Percentiles rank a stretch among this genome's conserved stretches.
These are phyloP conservation scores for Sebastes nivosus DNA, from an alignment of 2,797 vertebrate species.

Conservation along the genomic window DNA sequence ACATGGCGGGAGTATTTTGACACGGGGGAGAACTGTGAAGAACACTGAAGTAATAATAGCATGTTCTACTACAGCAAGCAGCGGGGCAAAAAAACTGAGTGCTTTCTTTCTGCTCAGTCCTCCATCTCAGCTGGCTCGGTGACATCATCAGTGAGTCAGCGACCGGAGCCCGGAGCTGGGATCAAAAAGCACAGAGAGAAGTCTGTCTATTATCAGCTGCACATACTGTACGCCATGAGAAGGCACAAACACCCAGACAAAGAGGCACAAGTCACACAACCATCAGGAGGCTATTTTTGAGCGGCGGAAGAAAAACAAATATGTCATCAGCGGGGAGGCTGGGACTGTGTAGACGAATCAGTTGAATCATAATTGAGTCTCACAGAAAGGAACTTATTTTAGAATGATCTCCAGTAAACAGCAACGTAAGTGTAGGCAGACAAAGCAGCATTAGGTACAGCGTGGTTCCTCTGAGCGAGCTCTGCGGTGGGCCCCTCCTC, in stretches of 20 bases:
- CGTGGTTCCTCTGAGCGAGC: constrained; percentile 50
- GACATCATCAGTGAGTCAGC: constrained; percentile 66
- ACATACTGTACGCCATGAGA: constrained; percentile 52
- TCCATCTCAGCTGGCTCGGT: constrained; percentile 11
- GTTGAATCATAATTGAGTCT: constrained; percentile 50
- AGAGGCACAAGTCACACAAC: constrained; percentile 60
- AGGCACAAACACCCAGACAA: constrained; percentile 56
- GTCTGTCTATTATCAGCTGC: constrained; percentile 67
- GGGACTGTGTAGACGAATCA: constrained; percentile 41
- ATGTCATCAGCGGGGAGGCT: constrained; percentile 67
- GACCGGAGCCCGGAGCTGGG: constrained; percentile 36
- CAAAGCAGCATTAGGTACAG: constrained; percentile 35
- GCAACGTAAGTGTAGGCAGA: background rate
- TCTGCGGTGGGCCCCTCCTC: constrained; percentile 74
- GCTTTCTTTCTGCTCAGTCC: constrained; percentile 5
- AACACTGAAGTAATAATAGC: constrained; percentile 21
- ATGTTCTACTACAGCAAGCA: constrained; percentile 9
- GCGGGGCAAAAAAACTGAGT: background rate
- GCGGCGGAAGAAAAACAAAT: constrained; percentile 62
- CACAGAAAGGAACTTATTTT: constrained; percentile 44
- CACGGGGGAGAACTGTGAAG: constrained; percentile 22
- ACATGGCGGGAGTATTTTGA: constrained; percentile 34
- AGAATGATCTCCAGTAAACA: constrained; percentile 3
- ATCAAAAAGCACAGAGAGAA: constrained; percentile 62
- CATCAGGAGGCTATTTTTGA: constrained; percentile 71